Evolutionary conservation across 2,888 invertebrate species (phyloP).

Genomic region (Lithosia quadra): DNA sequence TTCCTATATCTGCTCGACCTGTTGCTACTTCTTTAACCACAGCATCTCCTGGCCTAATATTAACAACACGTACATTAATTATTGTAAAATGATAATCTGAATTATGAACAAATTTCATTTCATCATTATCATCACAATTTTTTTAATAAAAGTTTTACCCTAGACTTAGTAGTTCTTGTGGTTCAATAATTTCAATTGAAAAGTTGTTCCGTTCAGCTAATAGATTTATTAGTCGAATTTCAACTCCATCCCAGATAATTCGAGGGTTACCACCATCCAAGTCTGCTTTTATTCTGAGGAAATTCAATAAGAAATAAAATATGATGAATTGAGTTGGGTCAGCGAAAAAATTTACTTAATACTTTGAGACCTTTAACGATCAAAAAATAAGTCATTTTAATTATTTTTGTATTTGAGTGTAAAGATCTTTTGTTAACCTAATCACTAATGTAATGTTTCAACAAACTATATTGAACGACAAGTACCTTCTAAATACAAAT

Average conservation of each 20-base stretch:
- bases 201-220: conserved; percentile 90
- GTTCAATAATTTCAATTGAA: conserved; percentile 89
- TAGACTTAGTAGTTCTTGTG: conserved; percentile 76
- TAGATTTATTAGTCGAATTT: conserved; percentile 88
- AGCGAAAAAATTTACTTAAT: not conserved
- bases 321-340: not conserved
- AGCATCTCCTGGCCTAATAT: conserved; percentile 87
- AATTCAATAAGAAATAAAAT: not conserved
- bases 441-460: too few relatives aligned
- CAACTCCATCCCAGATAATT: conserved; percentile 91
- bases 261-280: conserved; percentile 78
- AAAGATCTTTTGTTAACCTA: too few relatives aligned
- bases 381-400: not conserved
- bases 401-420: not conserved
- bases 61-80: not conserved
- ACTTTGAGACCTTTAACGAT: not conserved
- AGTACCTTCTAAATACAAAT: conserved; percentile 89
- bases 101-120: too few relatives aligned
- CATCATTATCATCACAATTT: not conserved
- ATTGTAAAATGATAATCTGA: not conserved
- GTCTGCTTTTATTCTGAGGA: conserved; percentile 72
- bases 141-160: conserved; percentile 46
- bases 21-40: conserved; percentile 85
- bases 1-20: conserved; percentile 89
- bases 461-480: not conserved